A percentile compares a stretch with the other conserved stretches of the same genome.
Conservation (phyloP, 2,888 invertebrate genomes). For the Tetanocera ferruginea region DNA sequence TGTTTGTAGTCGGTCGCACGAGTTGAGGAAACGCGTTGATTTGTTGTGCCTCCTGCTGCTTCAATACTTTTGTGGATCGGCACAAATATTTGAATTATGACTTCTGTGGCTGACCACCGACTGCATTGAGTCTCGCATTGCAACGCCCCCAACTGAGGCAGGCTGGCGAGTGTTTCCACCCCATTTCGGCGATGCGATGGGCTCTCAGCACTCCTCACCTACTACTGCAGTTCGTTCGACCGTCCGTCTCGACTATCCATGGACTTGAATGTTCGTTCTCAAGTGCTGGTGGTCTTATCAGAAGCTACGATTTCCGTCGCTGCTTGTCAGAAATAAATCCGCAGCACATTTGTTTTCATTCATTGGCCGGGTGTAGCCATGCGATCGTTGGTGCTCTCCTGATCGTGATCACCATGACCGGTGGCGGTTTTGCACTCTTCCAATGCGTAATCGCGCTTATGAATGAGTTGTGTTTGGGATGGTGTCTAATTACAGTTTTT, state of each 20-base stretch:
- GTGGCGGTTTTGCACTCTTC: constrained; percentile 45
- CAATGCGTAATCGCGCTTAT: constrained; percentile 30
- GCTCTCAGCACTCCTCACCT: constrained; percentile 49
- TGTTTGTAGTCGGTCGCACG: background rate
- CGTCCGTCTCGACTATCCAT: constrained; percentile 30
- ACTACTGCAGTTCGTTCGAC: constrained; percentile 35
- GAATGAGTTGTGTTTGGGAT: constrained; percentile 15
- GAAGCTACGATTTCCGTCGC: constrained; percentile 63
- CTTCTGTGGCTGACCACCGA: constrained; percentile 37
- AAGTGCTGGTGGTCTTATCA: constrained; percentile 66
- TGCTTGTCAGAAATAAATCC: constrained; percentile 62
- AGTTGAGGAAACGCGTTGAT: background rate
- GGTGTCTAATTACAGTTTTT: constrained; percentile 29
- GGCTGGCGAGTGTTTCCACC: constrained; percentile 28
- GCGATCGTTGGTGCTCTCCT: background rate
- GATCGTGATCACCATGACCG: constrained; percentile 36
- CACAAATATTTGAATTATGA: constrained; percentile 31
- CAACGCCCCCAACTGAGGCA: constrained; percentile 18
- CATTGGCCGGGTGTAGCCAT: constrained; percentile 55
- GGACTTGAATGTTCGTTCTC: background rate
- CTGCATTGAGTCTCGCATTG: constrained; percentile 7
- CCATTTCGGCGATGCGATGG: constrained; percentile 46
- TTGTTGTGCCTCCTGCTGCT: constrained; percentile 16
- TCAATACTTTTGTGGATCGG: background rate
- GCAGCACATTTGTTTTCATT: constrained; percentile 59